phyloP scores from a whole-genome alignment of 2,113 vertebrate genomes.

The Tauraco erythrolophus region DNA sequence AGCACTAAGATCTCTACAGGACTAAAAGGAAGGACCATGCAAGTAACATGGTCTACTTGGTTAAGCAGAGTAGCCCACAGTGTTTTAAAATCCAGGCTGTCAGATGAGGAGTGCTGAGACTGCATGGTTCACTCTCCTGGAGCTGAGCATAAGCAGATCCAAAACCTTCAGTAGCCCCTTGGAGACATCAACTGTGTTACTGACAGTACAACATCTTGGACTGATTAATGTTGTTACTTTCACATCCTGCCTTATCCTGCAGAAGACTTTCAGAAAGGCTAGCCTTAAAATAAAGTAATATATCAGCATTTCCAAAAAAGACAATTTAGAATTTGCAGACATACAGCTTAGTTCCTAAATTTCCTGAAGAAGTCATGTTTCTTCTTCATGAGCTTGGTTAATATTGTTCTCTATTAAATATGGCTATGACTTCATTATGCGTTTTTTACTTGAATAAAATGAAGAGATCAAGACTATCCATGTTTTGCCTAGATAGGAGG shows the following conservation, averaged over 20 bases:
- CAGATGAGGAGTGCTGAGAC: neutral
- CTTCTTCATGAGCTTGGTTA: neutral
- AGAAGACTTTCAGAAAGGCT: neutral
- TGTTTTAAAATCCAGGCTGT: neutral
- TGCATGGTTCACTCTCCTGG: neutral
- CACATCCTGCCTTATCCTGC: neutral
- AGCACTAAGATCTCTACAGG: neutral
- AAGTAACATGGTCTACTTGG: neutral
- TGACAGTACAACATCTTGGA: neutral
- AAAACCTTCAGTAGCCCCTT: neutral
- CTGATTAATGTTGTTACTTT: neutral
- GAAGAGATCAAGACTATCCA: neutral
- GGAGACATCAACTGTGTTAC: neutral
- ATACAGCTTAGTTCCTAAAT: neutral
- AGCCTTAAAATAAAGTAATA: neutral
- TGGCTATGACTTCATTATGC: neutral
- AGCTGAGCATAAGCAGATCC: neutral
- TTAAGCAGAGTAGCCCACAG: neutral
- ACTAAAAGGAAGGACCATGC: neutral
- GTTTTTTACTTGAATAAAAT: neutral
- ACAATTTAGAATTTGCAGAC: neutral
- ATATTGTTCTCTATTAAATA: neutral
- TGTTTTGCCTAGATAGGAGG: neutral
- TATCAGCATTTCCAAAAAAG: neutral
- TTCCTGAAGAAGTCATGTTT: neutral